Conservation (phyloP, 2,888 invertebrate genomes). For the Synanthedon andrenaeformis region DNA sequence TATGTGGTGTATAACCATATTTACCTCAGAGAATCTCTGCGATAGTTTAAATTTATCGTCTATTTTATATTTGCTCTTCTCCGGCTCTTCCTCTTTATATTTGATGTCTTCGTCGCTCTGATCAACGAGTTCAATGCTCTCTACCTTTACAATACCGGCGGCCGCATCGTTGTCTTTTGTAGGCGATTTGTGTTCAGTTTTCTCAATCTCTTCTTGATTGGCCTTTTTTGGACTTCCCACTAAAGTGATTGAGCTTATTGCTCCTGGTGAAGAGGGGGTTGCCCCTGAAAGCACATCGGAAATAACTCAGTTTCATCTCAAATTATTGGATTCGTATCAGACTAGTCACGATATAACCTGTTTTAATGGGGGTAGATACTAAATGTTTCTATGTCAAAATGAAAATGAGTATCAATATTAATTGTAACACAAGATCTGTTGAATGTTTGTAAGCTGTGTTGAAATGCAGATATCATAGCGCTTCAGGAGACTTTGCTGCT, state of each 20-base stretch:
- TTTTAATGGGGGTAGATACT: neutral
- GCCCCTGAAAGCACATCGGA: conserved; percentile 27
- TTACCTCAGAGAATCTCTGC: conserved; percentile 56
- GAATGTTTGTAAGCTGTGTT: too few species aligned
- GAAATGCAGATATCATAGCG: too few species aligned
- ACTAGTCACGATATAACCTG: too few species aligned
- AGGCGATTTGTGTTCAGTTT: conserved; percentile 29
- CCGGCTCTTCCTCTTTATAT: conserved; percentile 55
- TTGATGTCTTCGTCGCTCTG: conserved; percentile 59
- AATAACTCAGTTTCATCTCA: neutral
- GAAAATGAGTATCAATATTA: too few species aligned
- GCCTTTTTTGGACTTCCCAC: conserved; percentile 70
- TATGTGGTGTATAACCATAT: neutral
- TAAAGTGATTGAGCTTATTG: conserved; percentile 78
- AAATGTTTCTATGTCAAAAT: too few species aligned
- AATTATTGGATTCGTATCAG: too few species aligned
- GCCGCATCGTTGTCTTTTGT: conserved; percentile 41
- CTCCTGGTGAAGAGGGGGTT: conserved; percentile 78
- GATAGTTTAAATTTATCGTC: conserved; percentile 62
- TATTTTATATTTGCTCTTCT: conserved; percentile 44
- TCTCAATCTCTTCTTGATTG: conserved; percentile 37
- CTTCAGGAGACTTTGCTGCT: too few species aligned
- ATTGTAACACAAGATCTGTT: too few species aligned
- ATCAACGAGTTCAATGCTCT: conserved; percentile 58
- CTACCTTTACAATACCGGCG: conserved; percentile 44